phyloP scores from a whole-genome alignment of 2,113 vertebrate species.

The Rhinoptilus africanus region DNA sequence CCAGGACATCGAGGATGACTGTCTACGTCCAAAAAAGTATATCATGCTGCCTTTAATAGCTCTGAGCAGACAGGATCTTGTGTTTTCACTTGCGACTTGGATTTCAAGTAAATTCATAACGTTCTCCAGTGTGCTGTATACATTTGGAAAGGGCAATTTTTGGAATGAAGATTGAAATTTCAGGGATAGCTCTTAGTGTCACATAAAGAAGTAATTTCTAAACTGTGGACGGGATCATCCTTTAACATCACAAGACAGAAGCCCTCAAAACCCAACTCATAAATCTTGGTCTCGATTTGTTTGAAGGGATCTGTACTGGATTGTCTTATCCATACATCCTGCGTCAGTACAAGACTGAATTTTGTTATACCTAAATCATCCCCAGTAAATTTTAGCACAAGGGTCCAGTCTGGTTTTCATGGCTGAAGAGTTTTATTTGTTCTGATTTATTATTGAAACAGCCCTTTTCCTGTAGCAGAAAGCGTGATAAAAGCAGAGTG shows the following conservation, averaged over 20 bases:
- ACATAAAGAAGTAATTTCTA: background rate
- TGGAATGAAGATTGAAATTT: conserved; percentile 30
- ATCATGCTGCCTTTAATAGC: background rate
- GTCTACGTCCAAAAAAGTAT: background rate
- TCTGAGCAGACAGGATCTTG: background rate
- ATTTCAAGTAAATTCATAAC: background rate
- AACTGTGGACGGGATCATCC: background rate
- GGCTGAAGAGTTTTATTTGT: conserved; percentile 23
- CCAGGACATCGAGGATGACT: background rate
- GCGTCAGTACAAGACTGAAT: background rate
- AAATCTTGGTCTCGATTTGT: background rate
- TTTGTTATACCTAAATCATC: background rate
- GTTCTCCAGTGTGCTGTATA: background rate
- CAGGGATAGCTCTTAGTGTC: background rate
- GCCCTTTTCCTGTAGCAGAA: background rate
- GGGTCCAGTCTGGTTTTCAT: background rate
- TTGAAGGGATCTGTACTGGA: background rate
- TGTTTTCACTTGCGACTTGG: background rate
- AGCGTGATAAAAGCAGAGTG: background rate
- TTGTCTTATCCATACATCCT: background rate
- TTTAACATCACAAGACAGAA: background rate
- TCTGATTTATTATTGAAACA: conserved; percentile 28
- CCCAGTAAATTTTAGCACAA: background rate
- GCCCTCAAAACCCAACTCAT: background rate
- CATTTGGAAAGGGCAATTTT: background rate